phyloP scores from a whole-genome alignment of 2,113 vertebrate species.

The Coreoperca whiteheadi region DNA sequence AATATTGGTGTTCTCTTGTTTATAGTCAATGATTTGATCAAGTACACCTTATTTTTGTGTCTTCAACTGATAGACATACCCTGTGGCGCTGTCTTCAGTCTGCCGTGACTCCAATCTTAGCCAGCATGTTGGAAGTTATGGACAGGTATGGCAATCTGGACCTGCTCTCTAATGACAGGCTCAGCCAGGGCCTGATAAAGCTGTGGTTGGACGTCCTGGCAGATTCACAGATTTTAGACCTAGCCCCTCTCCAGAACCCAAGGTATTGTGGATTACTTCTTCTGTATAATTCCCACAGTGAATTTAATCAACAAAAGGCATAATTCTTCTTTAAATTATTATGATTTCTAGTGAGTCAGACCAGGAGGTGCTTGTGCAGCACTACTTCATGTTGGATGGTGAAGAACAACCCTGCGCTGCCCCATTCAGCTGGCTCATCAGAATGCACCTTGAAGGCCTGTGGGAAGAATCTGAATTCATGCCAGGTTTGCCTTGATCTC shows the following conservation, averaged over 20 bases:
- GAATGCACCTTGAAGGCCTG: conserved; percentile 67
- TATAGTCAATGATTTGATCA: neutral
- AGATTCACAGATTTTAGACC: conserved; percentile 72
- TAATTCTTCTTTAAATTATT: neutral
- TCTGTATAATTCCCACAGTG: neutral
- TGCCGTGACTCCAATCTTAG: conserved; percentile 77
- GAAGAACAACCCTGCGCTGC: conserved; percentile 58
- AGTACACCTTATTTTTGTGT: neutral
- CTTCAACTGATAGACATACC: conserved; percentile 73
- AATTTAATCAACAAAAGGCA: neutral
- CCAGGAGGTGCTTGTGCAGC: conserved; percentile 77
- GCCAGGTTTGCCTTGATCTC: conserved; percentile 65
- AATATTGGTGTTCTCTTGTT: neutral
- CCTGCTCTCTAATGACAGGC: conserved; percentile 62
- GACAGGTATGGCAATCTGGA: conserved; percentile 81
- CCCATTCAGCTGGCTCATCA: conserved; percentile 83
- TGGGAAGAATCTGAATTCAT: conserved; percentile 84
- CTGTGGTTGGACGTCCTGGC: conserved; percentile 83
- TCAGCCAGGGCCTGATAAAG: conserved; percentile 57
- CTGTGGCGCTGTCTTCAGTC: conserved; percentile 83
- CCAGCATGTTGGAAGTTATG: conserved; percentile 75
- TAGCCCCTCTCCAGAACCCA: conserved; percentile 53
- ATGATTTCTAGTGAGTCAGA: conserved; percentile 59
- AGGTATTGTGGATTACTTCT: conserved; percentile 50
- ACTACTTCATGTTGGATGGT: conserved; percentile 66